These are phyloP conservation scores for Podotricha telesiphe DNA, from an alignment of 2,888 invertebrate genomes.

Conservation along the genomic window DNA sequence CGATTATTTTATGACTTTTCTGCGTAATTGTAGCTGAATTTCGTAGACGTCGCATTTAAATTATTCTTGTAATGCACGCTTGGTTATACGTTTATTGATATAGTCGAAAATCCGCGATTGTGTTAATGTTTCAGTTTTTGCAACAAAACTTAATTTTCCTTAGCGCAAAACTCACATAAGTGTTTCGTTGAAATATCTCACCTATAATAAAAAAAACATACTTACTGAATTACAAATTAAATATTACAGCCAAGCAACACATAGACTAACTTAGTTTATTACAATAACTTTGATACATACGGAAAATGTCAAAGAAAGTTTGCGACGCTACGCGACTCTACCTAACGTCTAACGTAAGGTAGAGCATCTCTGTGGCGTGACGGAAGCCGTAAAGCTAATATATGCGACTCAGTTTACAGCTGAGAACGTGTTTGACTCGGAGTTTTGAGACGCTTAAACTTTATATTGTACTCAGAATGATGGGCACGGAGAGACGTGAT, in stretches of 20 bases:
- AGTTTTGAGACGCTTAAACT: slow-evolving; percentile 21
- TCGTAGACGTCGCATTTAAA: too few relatives aligned
- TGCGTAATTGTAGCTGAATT: too few relatives aligned
- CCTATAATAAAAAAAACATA: too few relatives aligned
- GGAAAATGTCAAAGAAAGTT: slow-evolving; percentile 25
- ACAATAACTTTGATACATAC: slow-evolving; percentile 23
- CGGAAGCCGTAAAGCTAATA: slow-evolving; percentile 46
- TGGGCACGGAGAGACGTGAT: background rate
- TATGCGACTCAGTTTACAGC: slow-evolving; percentile 34
- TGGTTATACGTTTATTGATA: too few relatives aligned
- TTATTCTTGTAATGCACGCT: too few relatives aligned
- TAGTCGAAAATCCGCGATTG: too few relatives aligned
- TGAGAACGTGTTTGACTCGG: slow-evolving; percentile 22
- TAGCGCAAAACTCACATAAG: too few relatives aligned
- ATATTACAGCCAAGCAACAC: background rate
- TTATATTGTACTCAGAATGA: slow-evolving; percentile 17
- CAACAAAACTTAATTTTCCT: too few relatives aligned
- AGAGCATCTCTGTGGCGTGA: slow-evolving; percentile 36
- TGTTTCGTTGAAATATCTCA: too few relatives aligned
- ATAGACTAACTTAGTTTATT: slow-evolving; percentile 13
- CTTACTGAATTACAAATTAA: background rate
- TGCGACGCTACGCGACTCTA: slow-evolving; percentile 10
- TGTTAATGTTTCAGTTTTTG: too few relatives aligned
- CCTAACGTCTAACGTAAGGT: slow-evolving; percentile 1
- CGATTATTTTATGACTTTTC: too few relatives aligned